Evolutionary conservation across 2,888 invertebrate genomes (phyloP).

Genomic region (Microctonus brassicae): DNA sequence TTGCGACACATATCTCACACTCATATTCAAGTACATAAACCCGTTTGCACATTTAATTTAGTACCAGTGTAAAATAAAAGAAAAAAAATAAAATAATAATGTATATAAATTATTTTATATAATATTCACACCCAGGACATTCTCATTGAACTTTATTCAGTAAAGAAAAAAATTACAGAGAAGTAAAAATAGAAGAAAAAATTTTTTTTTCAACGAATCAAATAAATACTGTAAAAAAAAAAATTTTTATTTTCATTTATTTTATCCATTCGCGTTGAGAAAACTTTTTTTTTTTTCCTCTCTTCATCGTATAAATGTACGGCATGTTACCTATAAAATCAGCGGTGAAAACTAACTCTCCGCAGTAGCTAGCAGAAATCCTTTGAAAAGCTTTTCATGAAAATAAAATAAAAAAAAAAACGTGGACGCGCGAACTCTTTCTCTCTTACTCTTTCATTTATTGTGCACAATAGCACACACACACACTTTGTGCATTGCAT

Average conservation of each 20-base stretch:
- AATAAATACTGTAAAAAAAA: not conserved
- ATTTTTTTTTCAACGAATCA: no score
- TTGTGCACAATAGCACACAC: not conserved
- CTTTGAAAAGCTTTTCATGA: constrained; percentile 28
- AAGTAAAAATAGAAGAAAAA: no score
- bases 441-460: not conserved
- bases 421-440: constrained; percentile 26
- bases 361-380: constrained; percentile 16
- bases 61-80: not conserved
- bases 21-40: constrained; percentile 14
- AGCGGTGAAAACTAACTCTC: constrained; percentile 7
- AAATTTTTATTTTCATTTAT: not conserved
- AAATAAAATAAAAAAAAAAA: constrained; percentile 17
- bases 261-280: not conserved
- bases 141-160: no score
- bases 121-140: not conserved
- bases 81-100: not conserved
- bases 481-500: not conserved
- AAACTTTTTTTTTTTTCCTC: not conserved
- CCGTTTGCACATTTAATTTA: constrained; percentile 18
- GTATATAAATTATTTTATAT: not conserved
- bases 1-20: not conserved
- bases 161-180: no score
- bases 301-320: not conserved
- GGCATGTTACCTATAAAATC: not conserved